Evolutionary conservation across 2,888 invertebrate genomes (phyloP).

Genomic region (Pachydiplax longipennis): DNA sequence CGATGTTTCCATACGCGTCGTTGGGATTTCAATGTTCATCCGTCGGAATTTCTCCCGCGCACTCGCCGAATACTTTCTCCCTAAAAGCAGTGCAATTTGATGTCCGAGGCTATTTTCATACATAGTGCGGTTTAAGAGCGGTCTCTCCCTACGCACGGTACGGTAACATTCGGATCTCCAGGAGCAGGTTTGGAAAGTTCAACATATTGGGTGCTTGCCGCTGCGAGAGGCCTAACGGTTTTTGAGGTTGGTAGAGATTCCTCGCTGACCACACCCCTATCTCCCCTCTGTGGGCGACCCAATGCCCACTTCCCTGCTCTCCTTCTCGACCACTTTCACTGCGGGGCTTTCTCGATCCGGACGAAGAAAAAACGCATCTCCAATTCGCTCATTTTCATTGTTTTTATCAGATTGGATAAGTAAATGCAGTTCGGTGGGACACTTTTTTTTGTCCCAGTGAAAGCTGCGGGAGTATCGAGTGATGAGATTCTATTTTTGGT

Average conservation of each 20-base stretch:
- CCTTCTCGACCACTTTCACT: background rate
- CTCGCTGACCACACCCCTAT: background rate
- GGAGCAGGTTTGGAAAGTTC: background rate
- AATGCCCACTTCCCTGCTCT: background rate
- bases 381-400: no score
- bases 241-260: background rate
- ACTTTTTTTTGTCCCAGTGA: no score
- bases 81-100: background rate
- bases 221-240: background rate
- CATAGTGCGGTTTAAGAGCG: background rate
- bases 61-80: background rate
- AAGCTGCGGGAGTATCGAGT: no score
- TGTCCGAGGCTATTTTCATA: background rate
- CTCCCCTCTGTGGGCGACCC: background rate
- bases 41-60: no score
- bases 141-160: background rate
- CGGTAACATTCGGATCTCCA: background rate
- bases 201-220: background rate
- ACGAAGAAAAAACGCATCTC: no score
- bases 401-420: no score
- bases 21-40: no score
- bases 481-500: no score
- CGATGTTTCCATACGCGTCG: no score
- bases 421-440: no score
- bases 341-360: background rate